phyloP scores from a whole-genome alignment of 1,140 invertebrate genomes.

The Diorhabda elongata region DNA sequence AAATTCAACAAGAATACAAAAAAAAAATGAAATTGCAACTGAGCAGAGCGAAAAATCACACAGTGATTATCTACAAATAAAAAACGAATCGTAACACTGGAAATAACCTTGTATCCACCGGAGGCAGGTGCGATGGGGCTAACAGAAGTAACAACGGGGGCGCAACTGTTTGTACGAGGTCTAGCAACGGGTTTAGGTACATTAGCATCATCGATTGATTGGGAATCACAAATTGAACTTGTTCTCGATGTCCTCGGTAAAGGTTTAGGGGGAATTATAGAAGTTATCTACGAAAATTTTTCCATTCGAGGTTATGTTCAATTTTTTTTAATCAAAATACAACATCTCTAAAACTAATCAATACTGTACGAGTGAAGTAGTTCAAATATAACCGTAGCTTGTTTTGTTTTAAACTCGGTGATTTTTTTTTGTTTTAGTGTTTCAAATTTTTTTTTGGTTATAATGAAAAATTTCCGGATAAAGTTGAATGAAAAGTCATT shows the following conservation, averaged over 20 bases:
- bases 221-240: conserved; percentile 57
- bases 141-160: conserved; percentile 53
- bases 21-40: conserved; percentile 26
- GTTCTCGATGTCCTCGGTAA: conserved; percentile 65
- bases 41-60: not conserved
- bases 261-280: conserved; percentile 62
- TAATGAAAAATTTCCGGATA: no score
- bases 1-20: not conserved
- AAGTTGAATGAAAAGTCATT: no score
- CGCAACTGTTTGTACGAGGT: conserved; percentile 63
- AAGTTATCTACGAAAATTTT: not conserved
- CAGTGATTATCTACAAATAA: not conserved
- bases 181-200: conserved; percentile 67
- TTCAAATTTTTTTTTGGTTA: no score
- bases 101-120: conserved; percentile 66
- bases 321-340: not conserved
- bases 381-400: no score
- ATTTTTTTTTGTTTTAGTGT: no score
- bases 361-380: no score
- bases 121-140: conserved; percentile 53
- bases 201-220: conserved; percentile 36
- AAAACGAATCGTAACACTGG: conserved; percentile 22
- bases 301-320: not conserved
- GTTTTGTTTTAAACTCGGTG: no score
- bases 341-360: no score